These are phyloP conservation scores for Loripinus fragilis DNA, from an alignment of 2,888 invertebrate genomes.

Conservation along the genomic window DNA sequence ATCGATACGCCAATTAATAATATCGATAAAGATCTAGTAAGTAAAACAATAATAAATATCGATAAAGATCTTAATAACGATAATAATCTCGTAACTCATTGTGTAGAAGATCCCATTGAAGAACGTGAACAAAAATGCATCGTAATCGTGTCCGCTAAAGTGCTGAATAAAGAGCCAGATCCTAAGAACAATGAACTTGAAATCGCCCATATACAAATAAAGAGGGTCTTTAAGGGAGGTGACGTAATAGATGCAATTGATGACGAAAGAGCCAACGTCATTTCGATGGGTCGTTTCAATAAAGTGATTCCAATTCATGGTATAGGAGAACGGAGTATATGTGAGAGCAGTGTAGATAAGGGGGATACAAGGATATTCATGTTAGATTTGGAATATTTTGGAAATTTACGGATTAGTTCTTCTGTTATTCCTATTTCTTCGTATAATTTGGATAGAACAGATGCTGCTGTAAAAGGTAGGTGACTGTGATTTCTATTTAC, in stretches of 20 bases:
- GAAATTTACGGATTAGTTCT: constrained; percentile 10
- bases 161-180: constrained; percentile 25
- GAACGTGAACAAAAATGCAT: neutral
- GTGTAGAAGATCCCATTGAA: constrained; percentile 15
- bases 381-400: constrained; percentile 29
- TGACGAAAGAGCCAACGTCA: neutral
- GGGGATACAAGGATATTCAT: constrained; percentile 45
- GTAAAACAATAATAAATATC: too few relatives aligned
- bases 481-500: too few relatives aligned
- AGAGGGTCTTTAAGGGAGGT: constrained; percentile 48
- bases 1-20: too few relatives aligned
- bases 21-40: too few relatives aligned
- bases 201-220: constrained; percentile 44
- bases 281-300: constrained; percentile 27
- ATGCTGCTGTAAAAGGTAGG: constrained; percentile 27
- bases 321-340: constrained; percentile 26
- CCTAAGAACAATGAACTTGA: constrained; percentile 13
- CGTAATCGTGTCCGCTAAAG: constrained; percentile 39
- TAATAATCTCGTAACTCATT: neutral
- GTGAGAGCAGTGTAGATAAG: constrained; percentile 30
- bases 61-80: too few relatives aligned
- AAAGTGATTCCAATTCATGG: constrained; percentile 38
- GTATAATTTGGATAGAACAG: constrained; percentile 23
- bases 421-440: constrained; percentile 26
- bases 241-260: constrained; percentile 22